Conservation (phyloP, 2,888 invertebrate genomes). For the Acleris sparsana region DNA sequence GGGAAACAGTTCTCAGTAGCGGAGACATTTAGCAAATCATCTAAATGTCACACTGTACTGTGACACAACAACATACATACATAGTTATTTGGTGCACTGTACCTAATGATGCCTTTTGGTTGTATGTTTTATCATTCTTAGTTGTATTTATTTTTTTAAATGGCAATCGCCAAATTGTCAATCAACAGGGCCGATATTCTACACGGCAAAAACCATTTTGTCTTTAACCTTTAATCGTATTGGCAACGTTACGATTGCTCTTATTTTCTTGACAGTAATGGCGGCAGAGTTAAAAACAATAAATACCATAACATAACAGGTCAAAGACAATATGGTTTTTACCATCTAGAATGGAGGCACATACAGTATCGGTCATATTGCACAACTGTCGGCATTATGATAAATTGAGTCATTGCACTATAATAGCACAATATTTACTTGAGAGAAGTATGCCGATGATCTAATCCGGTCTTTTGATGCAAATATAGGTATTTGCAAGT, state of each 20-base stretch:
- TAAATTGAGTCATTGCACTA: constrained; percentile 17
- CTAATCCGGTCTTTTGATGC: constrained; percentile 38
- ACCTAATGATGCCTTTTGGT: neutral
- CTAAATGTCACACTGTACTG: constrained; percentile 10
- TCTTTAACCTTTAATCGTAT: no score
- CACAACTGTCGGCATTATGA: neutral
- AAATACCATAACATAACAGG: no score
- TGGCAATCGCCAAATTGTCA: neutral
- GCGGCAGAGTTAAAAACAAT: no score
- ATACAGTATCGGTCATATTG: neutral
- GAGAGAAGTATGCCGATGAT: constrained; percentile 46
- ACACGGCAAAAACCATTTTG: no score
- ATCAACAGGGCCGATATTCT: neutral
- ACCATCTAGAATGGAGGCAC: neutral
- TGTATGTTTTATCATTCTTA: constrained; percentile 12
- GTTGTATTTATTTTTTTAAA: neutral
- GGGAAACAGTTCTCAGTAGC: constrained; percentile 26
- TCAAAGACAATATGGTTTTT: no score
- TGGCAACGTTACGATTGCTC: no score
- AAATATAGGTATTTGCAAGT: constrained; percentile 36
- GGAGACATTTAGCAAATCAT: constrained; percentile 14
- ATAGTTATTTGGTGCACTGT: neutral
- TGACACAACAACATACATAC: neutral
- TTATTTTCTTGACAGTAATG: no score
- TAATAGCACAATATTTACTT: constrained; percentile 46